Evolutionary conservation across 2,888 invertebrate genomes (phyloP).

Genomic region (Mythimna albipuncta): DNA sequence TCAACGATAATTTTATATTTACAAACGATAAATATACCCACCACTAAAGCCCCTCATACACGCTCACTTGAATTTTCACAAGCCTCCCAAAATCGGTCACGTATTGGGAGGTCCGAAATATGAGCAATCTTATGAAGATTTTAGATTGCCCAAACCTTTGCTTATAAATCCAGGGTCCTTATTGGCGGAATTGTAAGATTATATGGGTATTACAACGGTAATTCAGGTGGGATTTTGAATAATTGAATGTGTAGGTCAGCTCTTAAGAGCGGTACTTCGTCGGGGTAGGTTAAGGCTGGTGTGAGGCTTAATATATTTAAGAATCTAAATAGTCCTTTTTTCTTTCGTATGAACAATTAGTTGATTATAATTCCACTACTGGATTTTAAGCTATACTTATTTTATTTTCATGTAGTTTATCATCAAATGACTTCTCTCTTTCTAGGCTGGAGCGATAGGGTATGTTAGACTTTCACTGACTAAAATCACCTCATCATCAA

Average conservation of each 20-base stretch:
- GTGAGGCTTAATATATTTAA: not conserved
- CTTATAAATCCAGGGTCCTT: slow-evolving; percentile 37
- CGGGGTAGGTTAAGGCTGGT: not conserved
- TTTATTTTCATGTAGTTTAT: too few species aligned
- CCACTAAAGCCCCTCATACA: slow-evolving; percentile 10
- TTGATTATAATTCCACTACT: not conserved
- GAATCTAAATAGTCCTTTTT: not conserved
- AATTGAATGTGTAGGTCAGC: slow-evolving; percentile 50
- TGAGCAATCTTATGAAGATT: slow-evolving; percentile 50
- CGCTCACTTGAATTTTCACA: slow-evolving; percentile 38
- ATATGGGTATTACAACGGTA: slow-evolving; percentile 49
- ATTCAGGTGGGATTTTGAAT: slow-evolving; percentile 57
- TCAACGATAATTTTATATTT: slow-evolving; percentile 30
- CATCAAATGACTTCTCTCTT: too few species aligned
- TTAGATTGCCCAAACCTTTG: slow-evolving; percentile 31
- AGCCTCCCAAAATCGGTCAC: slow-evolving; percentile 43
- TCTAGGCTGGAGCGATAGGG: too few species aligned
- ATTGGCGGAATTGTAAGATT: slow-evolving; percentile 58
- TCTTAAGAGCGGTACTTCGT: not conserved
- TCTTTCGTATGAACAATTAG: not conserved
- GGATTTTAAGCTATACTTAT: too few species aligned
- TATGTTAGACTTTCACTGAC: too few species aligned
- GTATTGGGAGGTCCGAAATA: slow-evolving; percentile 55
- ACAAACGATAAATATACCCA: slow-evolving; percentile 27
- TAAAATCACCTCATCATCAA: too few species aligned